phyloP scores from a whole-genome alignment of 2,113 vertebrate species.

The Recurvirostra avosetta region DNA sequence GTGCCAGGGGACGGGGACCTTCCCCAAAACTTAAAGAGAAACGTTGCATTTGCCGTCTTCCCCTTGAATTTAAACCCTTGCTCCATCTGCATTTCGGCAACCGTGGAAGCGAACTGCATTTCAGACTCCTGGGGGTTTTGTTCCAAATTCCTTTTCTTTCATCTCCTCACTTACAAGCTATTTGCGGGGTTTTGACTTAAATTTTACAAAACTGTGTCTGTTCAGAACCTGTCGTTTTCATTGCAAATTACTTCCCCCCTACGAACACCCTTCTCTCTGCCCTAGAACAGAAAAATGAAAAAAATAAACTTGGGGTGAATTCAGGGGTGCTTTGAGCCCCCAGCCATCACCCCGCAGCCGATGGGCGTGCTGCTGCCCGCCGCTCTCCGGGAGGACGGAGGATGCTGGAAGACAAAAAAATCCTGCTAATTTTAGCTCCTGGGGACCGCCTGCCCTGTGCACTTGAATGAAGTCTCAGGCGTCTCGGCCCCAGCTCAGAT shows the following conservation, averaged over 20 bases:
- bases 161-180: background rate
- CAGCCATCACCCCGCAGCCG: background rate
- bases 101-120: background rate
- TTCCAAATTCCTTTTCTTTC: background rate
- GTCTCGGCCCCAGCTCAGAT: accelerated
- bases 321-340: background rate
- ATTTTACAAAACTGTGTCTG: background rate
- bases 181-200: background rate
- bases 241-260: background rate
- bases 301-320: background rate
- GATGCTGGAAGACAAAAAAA: background rate
- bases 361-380: background rate
- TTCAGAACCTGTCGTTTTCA: background rate
- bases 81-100: background rate
- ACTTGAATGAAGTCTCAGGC: background rate
- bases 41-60: background rate
- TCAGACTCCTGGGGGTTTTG: background rate
- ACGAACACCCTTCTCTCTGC: background rate
- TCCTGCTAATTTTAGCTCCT: background rate
- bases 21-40: background rate
- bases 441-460: background rate
- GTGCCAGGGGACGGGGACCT: background rate
- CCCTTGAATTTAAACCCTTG: background rate
- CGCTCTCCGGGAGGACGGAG: background rate
- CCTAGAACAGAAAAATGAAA: background rate